Percentiles rank a stretch among this genome's conserved stretches.
phyloP scores from a whole-genome alignment of 2,888 invertebrate species.

The Pseudococcus viburni region DNA sequence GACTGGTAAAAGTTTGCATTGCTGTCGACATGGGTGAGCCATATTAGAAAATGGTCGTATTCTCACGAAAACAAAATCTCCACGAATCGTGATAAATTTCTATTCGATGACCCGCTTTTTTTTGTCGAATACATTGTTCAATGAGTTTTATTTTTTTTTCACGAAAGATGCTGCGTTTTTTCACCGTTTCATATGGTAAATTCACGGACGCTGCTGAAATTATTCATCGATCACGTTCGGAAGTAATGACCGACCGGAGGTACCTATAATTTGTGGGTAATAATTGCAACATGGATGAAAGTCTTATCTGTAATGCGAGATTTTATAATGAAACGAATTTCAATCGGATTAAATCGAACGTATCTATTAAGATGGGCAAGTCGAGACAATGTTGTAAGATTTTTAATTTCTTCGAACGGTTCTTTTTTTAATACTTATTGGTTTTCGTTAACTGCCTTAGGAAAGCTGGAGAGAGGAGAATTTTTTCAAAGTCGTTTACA shows the following conservation, averaged over 20 bases:
- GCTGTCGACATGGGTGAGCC: neutral
- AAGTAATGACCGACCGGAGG: constrained; percentile 12
- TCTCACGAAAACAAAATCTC: constrained; percentile 27
- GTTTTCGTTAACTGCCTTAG: neutral
- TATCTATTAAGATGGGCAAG: neutral
- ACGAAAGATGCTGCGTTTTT: constrained; percentile 5
- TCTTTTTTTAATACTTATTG: neutral
- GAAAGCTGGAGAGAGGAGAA: neutral
- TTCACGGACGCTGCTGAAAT: neutral
- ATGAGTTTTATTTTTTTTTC: neutral
- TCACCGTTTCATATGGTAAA: neutral
- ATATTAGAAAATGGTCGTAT: constrained; percentile 30
- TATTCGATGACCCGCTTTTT: constrained; percentile 47
- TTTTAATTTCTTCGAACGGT: neutral
- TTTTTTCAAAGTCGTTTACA: neutral
- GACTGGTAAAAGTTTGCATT: constrained; percentile 2
- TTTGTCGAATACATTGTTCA: neutral
- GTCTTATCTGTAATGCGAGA: neutral
- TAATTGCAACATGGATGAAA: constrained; percentile 1
- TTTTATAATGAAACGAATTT: constrained; percentile 39
- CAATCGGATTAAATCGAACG: constrained; percentile 24
- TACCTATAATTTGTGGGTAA: constrained; percentile 16
- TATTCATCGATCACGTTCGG: constrained; percentile 33
- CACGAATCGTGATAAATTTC: constrained; percentile 46
- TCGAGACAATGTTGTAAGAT: neutral